Evolutionary conservation across 2,888 invertebrate genomes (phyloP).

Genomic region (Julus scanicus): DNA sequence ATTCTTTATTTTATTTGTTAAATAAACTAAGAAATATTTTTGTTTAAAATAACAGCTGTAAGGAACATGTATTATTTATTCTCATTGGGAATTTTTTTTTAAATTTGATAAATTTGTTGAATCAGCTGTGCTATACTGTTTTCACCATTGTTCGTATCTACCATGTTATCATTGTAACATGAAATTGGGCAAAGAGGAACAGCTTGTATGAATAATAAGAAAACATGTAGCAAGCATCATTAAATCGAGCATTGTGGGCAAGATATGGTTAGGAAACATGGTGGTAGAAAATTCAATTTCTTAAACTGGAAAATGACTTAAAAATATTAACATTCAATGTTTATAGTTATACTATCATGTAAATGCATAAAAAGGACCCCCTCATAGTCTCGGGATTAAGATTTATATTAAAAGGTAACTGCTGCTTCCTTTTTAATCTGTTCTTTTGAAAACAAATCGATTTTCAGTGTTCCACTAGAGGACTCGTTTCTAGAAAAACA

Average conservation of each 20-base stretch:
- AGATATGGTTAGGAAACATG: not conserved
- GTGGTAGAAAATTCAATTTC: not conserved
- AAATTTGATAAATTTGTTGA: no score
- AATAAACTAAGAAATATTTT: no score
- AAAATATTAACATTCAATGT: not conserved
- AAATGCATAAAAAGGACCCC: not conserved
- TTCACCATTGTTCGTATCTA: no score
- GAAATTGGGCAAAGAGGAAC: no score
- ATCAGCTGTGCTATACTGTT: no score
- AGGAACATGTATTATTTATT: no score
- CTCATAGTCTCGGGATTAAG: not conserved
- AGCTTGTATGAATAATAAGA: no score
- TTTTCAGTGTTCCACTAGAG: not conserved
- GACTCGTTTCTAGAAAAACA: not conserved
- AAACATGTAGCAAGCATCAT: not conserved
- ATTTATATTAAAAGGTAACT: slow-evolving; percentile 9
- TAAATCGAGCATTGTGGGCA: not conserved
- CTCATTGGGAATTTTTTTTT: no score
- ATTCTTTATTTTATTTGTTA: not conserved
- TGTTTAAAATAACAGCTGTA: no score
- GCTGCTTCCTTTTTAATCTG: not conserved
- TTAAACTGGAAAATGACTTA: not conserved
- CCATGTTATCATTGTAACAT: no score
- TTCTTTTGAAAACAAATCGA: slow-evolving; percentile 19
- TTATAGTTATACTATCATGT: not conserved